Evolutionary conservation across 2,113 vertebrate genomes (phyloP), one percentile per base, ranked within the genome.

Genomic region (Cygnus buccinator): DNA sequence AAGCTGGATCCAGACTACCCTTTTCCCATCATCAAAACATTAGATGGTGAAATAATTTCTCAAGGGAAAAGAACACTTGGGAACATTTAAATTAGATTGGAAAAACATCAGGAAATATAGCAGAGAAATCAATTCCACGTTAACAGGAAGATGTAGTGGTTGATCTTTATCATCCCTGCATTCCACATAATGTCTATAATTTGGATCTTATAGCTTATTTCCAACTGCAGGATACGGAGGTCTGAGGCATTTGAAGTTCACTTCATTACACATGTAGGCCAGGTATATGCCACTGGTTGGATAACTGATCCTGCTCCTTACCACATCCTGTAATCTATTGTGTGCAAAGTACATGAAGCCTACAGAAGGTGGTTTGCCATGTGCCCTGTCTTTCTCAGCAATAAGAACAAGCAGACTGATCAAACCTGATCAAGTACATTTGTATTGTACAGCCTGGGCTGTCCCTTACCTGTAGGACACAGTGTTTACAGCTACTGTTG

Each of bases 111-210:
- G 89, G 90, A 95, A 96, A 95, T 87, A 96, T 23, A 92, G 63
- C 76, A 81, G 18, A 72, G 83, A 96, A 96, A 97, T 96, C 93
- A 96, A 93, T 94, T 95, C 80, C 70, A 72, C 76, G 66, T 92
- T 95, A 96, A 65, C 88, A 78, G 80, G 73, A 94, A 93, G 83
- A 91, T 84, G 72, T 15, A 91, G 92, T 89, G 77, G 90, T 84
- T 93, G 76, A 89, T 95, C 83, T 94, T 94, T 94, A 94, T 86
- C 83, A 90, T 94, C 58, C 75, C 72, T 68, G 23, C 50, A 66
- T 92, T 92, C 73, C 80, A 71, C 62, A 43, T 50, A 50, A 43
- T 65, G 39, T 82, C 73, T 77, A 71, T 86, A 78, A 86, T 79
- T 74, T 79, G 67, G 76, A 63, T 75, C 65, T 86, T 80, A 61